Evolutionary conservation across 1,140 invertebrate species (phyloP).

Genomic region (Drosophila ambigua): DNA sequence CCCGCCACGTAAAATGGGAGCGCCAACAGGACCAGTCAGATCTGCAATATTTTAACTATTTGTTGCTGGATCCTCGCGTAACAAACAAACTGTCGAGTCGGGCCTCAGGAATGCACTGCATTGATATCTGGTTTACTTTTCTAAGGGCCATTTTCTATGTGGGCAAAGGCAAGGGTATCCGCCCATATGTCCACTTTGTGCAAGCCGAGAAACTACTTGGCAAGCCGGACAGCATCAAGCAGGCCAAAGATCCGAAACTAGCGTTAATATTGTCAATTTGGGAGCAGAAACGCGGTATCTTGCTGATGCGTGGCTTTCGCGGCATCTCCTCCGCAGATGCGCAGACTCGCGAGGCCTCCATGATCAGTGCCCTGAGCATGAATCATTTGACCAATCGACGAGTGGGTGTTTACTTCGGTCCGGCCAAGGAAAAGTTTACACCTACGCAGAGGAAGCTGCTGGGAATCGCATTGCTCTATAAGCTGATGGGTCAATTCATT

Average conservation of each 20-base stretch:
- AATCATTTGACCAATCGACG: slow-evolving; percentile 92
- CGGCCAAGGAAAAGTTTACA: slow-evolving; percentile 87
- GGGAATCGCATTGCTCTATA: slow-evolving; percentile 92
- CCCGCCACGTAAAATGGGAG: slow-evolving; percentile 40
- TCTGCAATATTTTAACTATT: slow-evolving; percentile 94
- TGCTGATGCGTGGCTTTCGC: slow-evolving; percentile 95
- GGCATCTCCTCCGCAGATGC: slow-evolving; percentile 95
- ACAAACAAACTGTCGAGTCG: slow-evolving; percentile 89
- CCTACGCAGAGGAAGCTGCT: slow-evolving; percentile 87
- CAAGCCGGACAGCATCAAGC: slow-evolving; percentile 7
- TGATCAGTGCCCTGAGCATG: slow-evolving; percentile 95
- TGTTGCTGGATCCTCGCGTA: slow-evolving; percentile 94
- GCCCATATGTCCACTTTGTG: slow-evolving; percentile 94
- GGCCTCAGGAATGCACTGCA: slow-evolving; percentile 78
- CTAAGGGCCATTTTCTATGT: slow-evolving; percentile 91
- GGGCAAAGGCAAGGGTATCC: slow-evolving; percentile 91
- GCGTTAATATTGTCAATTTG: slow-evolving; percentile 94
- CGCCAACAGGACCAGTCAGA: slow-evolving; percentile 85
- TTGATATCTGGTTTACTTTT: slow-evolving; percentile 87
- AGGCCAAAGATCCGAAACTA: slow-evolving; percentile 86
- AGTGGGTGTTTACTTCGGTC: slow-evolving; percentile 92
- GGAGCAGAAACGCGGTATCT: slow-evolving; percentile 90
- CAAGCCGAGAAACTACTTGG: slow-evolving; percentile 88
- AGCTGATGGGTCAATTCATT: slow-evolving; percentile 73
- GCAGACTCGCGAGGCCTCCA: slow-evolving; percentile 95